Evolutionary conservation across 2,113 vertebrate species (phyloP), one percentile per base, ranked within the genome.

Genomic region (Cygnus atratus): DNA sequence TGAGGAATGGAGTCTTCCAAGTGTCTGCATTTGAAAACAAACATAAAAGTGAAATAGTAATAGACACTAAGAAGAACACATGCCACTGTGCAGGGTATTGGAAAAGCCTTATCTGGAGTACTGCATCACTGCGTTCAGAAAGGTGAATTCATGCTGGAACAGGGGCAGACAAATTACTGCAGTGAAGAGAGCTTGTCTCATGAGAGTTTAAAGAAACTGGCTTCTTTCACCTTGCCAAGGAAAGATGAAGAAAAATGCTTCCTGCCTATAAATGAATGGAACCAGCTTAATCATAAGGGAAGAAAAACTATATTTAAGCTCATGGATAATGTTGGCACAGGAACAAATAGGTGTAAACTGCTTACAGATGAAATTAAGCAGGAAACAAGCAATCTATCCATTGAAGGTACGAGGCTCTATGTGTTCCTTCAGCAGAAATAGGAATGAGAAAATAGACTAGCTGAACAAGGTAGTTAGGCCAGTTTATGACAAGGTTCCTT

Each of bases 171-270:
- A 62, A 31, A 72, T 58, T 13, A 11, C 22, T 46, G 17, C 8
- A 43, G 74, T 48, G 63, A 80, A 37, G 68, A 63, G 57, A 61
- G 9, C 20, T 70, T 44, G 18, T 41, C 44, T 71, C 58, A 10
- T 0, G 11, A 44, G 59, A 54, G 21, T 26, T 72, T 83, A 11
- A 76, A 70, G 71, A 54, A 77, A 39, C 26, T 62, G 29, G 20
- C 14, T 70, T 87, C 58, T 68, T 79, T 66, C 70, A 29, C 52
- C 46, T 78, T 85, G 62, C 31, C 37, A 86, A 80, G 35, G 29
- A 54, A 91, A 85, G 66, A 61, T 86, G 79, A 90, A 90, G 71
- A 87, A 92, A 39, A 94, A 63, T 63, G 10, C 25, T 88, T 90
- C 61, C 61, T 96, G 68, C 46, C 8, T 84, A 5, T 80, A 92